phyloP scores from a whole-genome alignment of 2,797 vertebrate genomes.

The Anguilla obscura region DNA sequence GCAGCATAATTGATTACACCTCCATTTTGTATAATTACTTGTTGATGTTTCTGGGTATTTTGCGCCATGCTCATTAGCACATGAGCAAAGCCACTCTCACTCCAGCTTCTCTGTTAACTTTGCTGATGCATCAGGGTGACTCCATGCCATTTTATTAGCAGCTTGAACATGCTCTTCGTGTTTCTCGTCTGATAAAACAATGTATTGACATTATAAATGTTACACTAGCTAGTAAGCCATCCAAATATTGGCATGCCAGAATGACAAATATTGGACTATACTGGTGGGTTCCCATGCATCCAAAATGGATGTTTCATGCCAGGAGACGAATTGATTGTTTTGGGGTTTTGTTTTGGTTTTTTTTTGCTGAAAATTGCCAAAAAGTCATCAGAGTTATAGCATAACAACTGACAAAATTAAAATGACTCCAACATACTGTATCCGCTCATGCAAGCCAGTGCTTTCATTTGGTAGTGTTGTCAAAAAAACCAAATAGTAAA shows the following conservation, averaged over 20 bases:
- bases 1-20: background rate
- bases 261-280: background rate
- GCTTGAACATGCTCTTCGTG: background rate
- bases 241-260: background rate
- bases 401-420: background rate
- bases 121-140: background rate
- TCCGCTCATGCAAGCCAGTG: background rate
- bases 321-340: background rate
- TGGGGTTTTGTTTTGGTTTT: background rate
- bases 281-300: constrained; percentile 1
- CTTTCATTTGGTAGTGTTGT: background rate
- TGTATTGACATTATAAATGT: background rate
- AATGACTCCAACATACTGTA: background rate
- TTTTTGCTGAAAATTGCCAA: background rate
- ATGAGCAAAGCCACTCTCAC: background rate
- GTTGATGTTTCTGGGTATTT: background rate
- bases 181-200: background rate
- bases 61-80: background rate
- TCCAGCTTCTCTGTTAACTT: background rate
- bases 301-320: background rate
- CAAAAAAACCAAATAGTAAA: background rate
- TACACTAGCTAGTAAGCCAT: background rate
- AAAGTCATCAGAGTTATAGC: background rate
- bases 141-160: background rate
- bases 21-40: background rate